Evolutionary conservation across 2,113 vertebrate genomes (phyloP).

Genomic region (Trogon surrucura): DNA sequence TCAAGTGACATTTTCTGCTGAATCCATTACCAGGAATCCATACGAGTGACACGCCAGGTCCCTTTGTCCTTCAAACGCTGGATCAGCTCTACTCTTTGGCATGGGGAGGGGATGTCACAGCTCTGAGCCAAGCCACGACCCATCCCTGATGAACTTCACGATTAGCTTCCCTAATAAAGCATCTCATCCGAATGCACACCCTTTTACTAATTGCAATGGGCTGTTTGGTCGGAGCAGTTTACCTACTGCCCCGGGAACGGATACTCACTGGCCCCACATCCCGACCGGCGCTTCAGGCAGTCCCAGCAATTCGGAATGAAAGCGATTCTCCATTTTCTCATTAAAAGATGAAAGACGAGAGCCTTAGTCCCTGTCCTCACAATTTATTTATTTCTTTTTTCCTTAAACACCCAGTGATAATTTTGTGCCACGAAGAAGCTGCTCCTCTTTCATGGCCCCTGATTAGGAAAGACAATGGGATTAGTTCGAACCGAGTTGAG

Average conservation of each 20-base stretch:
- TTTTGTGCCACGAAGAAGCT: constrained; percentile 44
- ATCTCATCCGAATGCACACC: constrained; percentile 64
- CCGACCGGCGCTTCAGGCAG: constrained; percentile 71
- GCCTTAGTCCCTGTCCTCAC: fast-evolving
- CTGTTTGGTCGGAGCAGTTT: constrained; percentile 56
- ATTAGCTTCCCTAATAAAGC: constrained; percentile 82
- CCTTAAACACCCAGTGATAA: constrained; percentile 46
- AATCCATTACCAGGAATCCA: background rate
- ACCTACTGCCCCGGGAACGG: constrained; percentile 64
- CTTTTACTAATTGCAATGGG: constrained; percentile 76
- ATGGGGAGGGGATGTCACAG: constrained; percentile 13
- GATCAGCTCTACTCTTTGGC: constrained; percentile 67
- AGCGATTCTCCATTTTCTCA: constrained; percentile 79
- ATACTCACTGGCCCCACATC: constrained; percentile 20
- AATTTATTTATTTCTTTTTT: background rate
- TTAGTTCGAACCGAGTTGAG: constrained; percentile 62
- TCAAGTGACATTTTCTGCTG: constrained; percentile 65
- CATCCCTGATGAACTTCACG: constrained; percentile 74
- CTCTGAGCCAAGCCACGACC: constrained; percentile 27
- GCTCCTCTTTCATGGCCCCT: constrained; percentile 48
- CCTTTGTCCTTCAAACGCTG: constrained; percentile 66
- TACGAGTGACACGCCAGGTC: constrained; percentile 53
- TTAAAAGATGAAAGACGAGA: constrained; percentile 77
- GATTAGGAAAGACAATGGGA: constrained; percentile 76
- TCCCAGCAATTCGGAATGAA: constrained; percentile 65